These are phyloP conservation scores for Limosa lapponica DNA, from an alignment of 2,797 vertebrate genomes.

Conservation along the genomic window DNA sequence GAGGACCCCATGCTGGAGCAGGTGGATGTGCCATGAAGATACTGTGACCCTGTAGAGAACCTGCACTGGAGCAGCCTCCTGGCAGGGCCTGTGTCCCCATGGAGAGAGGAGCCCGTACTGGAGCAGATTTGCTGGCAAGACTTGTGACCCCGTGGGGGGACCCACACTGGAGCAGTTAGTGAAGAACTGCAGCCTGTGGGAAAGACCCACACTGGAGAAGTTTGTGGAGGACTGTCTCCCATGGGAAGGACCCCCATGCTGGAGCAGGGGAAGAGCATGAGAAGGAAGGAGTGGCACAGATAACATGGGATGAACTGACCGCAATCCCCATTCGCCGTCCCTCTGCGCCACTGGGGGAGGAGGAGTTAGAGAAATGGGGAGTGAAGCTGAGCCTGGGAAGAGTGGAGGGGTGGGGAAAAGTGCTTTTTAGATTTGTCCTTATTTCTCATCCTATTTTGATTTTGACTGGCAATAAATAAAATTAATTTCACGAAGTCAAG, in stretches of 20 bases:
- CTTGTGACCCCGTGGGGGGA: fast-evolving
- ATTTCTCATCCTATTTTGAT: background rate
- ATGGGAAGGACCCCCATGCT: fast-evolving
- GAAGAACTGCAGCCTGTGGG: fast-evolving
- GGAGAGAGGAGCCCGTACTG: background rate
- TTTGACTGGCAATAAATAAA: background rate
- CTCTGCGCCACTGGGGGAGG: fast-evolving
- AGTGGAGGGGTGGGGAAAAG: fast-evolving
- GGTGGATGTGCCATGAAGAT: fast-evolving
- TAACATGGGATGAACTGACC: background rate
- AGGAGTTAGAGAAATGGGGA: background rate
- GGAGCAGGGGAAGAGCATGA: background rate
- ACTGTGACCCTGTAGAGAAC: fast-evolving
- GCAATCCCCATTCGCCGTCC: fast-evolving
- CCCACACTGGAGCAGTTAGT: fast-evolving
- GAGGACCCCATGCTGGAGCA: fast-evolving
- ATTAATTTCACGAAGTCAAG: background rate
- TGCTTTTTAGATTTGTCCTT: background rate
- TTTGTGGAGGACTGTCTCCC: background rate
- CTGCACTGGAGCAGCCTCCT: fast-evolving
- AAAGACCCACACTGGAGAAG: fast-evolving
- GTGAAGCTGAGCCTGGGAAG: background rate
- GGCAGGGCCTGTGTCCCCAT: too few species aligned
- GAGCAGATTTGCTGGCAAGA: background rate
- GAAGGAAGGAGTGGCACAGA: background rate